These are phyloP conservation scores for Arge pagana DNA, from an alignment of 2,888 invertebrate species.

Conservation along the genomic window DNA sequence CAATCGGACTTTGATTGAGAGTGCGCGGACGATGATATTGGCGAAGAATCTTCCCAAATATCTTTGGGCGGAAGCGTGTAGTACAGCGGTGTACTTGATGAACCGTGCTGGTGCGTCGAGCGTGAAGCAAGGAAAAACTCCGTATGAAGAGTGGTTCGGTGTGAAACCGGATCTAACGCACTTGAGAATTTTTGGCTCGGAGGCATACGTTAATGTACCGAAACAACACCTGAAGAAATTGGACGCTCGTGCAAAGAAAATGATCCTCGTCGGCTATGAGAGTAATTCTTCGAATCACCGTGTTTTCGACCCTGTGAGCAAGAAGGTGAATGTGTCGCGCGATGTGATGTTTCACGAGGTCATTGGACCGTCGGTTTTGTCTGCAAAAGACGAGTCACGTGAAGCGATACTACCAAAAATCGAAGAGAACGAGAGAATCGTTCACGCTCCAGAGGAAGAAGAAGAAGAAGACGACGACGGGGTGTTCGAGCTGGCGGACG, in stretches of 20 bases:
- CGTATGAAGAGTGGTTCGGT: slow-evolving; percentile 23
- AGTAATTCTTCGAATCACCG: slow-evolving; percentile 27
- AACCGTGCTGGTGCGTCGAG: slow-evolving; percentile 20
- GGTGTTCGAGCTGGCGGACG: too few relatives aligned
- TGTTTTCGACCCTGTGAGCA: slow-evolving; percentile 14
- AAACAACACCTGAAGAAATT: slow-evolving; percentile 24
- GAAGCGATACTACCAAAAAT: slow-evolving; percentile 19
- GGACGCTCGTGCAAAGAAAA: slow-evolving; percentile 20
- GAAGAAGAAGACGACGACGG: too few relatives aligned
- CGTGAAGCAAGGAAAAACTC: slow-evolving; percentile 6
- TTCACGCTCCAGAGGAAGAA: too few relatives aligned
- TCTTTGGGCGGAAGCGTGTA: slow-evolving; percentile 35
- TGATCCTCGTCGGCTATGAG: slow-evolving; percentile 28
- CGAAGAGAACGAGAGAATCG: background rate
- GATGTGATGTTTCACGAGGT: slow-evolving; percentile 12
- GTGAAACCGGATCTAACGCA: slow-evolving; percentile 22
- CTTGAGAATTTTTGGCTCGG: slow-evolving; percentile 28
- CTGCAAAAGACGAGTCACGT: background rate
- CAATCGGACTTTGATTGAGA: slow-evolving; percentile 41
- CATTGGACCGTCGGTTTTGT: background rate
- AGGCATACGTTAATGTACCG: slow-evolving; percentile 26
- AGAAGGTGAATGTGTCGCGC: slow-evolving; percentile 17
- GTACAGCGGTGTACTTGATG: slow-evolving; percentile 19
- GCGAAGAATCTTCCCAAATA: slow-evolving; percentile 24
- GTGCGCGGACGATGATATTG: slow-evolving; percentile 31